phyloP scores from a whole-genome alignment of 1,140 invertebrate genomes.

The Ceratina australensis region DNA sequence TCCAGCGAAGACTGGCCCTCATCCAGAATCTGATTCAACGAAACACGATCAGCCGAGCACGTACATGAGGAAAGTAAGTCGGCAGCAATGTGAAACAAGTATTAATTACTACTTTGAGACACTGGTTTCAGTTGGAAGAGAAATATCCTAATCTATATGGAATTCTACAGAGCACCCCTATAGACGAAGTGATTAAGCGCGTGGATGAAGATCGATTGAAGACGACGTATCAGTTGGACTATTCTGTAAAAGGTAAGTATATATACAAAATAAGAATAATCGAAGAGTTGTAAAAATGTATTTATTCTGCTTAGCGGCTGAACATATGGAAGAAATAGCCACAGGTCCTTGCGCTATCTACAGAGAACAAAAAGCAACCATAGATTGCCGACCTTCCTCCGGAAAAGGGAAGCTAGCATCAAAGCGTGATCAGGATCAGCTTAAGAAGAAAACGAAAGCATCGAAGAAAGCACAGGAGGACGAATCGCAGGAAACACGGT shows the following conservation, averaged over 20 bases:
- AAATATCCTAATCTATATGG: conserved; percentile 82
- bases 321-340: background rate
- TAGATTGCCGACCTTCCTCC: conserved; percentile 78
- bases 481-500: conserved; percentile 8
- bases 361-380: conserved; percentile 72
- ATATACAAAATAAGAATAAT: too few species aligned
- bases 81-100: background rate
- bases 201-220: conserved; percentile 81
- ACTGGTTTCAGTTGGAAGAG: conserved; percentile 77
- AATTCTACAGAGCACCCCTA: conserved; percentile 79
- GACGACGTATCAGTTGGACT: conserved; percentile 82
- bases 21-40: conserved; percentile 76
- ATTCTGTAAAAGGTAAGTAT: conserved; percentile 77
- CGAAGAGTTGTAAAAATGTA: background rate
- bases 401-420: conserved; percentile 71
- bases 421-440: conserved; percentile 36
- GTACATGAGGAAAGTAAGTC: conserved; percentile 80
- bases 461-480: conserved; percentile 38
- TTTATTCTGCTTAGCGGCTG: conserved; percentile 13
- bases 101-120: background rate
- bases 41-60: conserved; percentile 80
- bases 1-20: conserved; percentile 74
- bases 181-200: conserved; percentile 79
- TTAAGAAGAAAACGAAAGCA: background rate
- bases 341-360: background rate